Percentiles rank a stretch among this genome's conserved stretches.
Conservation (phyloP, 2,888 invertebrate species). For the Choreutis nemorana region DNA sequence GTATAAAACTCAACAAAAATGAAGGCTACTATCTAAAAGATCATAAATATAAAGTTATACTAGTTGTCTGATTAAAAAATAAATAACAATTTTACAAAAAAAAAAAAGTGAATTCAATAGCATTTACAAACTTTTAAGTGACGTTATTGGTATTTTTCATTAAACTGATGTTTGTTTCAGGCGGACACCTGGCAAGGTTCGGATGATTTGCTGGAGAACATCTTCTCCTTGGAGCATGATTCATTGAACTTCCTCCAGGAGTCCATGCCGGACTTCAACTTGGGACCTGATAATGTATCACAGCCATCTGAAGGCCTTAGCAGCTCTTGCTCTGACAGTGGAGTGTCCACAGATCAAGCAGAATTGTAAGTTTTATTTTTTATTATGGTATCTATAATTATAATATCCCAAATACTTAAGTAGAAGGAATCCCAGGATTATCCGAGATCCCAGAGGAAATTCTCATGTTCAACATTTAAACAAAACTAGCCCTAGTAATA, state of each 20-base stretch:
- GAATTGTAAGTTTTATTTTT: slow-evolving; percentile 50
- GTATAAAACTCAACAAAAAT: too few species aligned
- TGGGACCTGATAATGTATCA: slow-evolving; percentile 34
- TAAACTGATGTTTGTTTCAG: slow-evolving; percentile 25
- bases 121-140: not conserved
- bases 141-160: too few species aligned
- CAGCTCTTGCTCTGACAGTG: slow-evolving; percentile 73
- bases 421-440: not conserved
- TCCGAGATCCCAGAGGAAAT: too few species aligned
- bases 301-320: slow-evolving; percentile 43
- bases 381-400: not conserved
- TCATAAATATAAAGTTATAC: too few species aligned
- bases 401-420: not conserved
- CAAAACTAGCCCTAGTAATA: too few species aligned
- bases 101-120: too few species aligned
- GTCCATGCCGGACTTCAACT: slow-evolving; percentile 49
- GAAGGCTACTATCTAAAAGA: too few species aligned
- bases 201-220: slow-evolving; percentile 73
- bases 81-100: too few species aligned
- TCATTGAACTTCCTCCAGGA: slow-evolving; percentile 68
- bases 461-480: too few species aligned
- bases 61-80: too few species aligned
- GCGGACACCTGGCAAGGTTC: slow-evolving; percentile 57
- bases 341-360: slow-evolving; percentile 70
- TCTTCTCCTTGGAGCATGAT: slow-evolving; percentile 70